Evolutionary conservation across 1,140 invertebrate species (phyloP).

Genomic region (Hylyphantes graminicola): DNA sequence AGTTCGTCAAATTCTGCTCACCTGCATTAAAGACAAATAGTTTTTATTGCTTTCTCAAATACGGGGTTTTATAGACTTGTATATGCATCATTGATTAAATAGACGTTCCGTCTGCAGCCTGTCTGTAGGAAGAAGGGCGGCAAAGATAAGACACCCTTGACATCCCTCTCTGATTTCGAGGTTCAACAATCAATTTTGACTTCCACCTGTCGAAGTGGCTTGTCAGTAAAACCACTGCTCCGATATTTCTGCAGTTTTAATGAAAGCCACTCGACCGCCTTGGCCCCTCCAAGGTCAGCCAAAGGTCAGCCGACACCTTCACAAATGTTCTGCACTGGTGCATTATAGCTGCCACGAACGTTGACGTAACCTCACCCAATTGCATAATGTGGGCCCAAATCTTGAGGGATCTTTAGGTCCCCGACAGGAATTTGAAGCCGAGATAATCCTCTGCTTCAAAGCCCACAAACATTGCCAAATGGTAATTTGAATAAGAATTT

Average conservation of each 20-base stretch:
- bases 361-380: slow-evolving; percentile 48
- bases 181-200: slow-evolving; percentile 56
- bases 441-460: slow-evolving; percentile 14
- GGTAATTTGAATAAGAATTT: neutral
- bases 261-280: slow-evolving; percentile 39
- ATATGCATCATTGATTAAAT: too few relatives aligned
- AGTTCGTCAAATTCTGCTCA: too few relatives aligned
- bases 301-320: slow-evolving; percentile 48
- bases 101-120: slow-evolving; percentile 25
- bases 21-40: too few relatives aligned
- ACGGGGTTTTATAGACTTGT: too few relatives aligned
- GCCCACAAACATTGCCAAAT: neutral
- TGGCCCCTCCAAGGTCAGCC: slow-evolving; percentile 34
- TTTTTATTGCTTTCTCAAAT: too few relatives aligned
- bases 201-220: slow-evolving; percentile 54
- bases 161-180: slow-evolving; percentile 14
- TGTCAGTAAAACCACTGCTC: slow-evolving; percentile 42
- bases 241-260: slow-evolving; percentile 45
- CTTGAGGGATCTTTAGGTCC: slow-evolving; percentile 2
- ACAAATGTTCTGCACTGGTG: slow-evolving; percentile 40
- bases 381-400: slow-evolving; percentile 9
- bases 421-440: slow-evolving; percentile 1
- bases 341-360: slow-evolving; percentile 9
- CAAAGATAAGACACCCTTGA: slow-evolving; percentile 28
- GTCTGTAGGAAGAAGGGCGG: slow-evolving; percentile 32